Evolutionary conservation across 2,888 invertebrate species (phyloP), one percentile per base, ranked within the genome.

Genomic region (Shargacucullia verbasci): DNA sequence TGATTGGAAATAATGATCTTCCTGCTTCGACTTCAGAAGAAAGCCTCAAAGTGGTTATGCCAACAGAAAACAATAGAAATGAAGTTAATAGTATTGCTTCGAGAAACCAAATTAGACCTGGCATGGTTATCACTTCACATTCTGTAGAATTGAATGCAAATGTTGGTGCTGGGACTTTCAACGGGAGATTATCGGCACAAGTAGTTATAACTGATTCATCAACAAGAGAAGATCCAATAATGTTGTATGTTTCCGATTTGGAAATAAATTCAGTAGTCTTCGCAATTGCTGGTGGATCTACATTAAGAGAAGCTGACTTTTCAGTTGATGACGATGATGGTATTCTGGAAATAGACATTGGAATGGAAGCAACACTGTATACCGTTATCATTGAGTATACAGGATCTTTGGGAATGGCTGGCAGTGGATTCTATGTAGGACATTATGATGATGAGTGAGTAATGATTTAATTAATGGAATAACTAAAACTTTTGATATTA

Each of bases 41-140:
- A 34, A 45, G n/a, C 0, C 8, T 37, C 2, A 25, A 68, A 46
- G 34, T 44, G 12, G 39, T 44, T n/a, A 55, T 41, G 35, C 25
- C 10, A 10, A 55, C 47, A 7, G 33, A 35, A 1, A 20, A 10
- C 25, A n/a, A 29, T 0, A 35, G 20, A 25, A 44, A 50, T 37
- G 40, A 33, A 7, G 53, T 45, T 6, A 13, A 20, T 11, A 27
- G 20, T 13, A 39, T 6, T 2, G 48, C 40, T 3, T n/a, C 57
- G 2, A 71, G 77, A 39, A 83, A 81, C 39, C 65, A 78, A 43
- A 56, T 88, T 27, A 79, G 89, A 59, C 86, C 88, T 7, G 90
- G 87, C 5, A 84, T 89, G 80, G 10, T 29, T 0, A 74, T 85
- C 0, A 68, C 49, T 1, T 76, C 64, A 14, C 88, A 89, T 38